A percentile compares a stretch with the other conserved stretches of the same genome.
These are phyloP conservation scores for Channa striata DNA, from an alignment of 2,797 vertebrate species.

Conservation along the genomic window DNA sequence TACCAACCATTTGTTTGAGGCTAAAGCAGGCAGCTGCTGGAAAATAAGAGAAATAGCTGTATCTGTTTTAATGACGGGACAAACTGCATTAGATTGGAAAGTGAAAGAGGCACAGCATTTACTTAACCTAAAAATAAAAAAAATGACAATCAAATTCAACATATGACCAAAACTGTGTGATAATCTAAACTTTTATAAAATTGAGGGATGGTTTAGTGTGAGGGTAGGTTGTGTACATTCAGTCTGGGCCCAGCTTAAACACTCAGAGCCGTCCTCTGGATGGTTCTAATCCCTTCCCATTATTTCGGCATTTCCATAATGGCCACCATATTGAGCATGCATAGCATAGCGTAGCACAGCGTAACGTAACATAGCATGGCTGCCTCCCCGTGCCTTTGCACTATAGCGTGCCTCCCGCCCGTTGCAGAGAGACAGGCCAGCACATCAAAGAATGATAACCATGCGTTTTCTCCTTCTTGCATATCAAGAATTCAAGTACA, in stretches of 20 bases:
- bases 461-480: constrained; percentile 73
- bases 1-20: constrained; percentile 59
- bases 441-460: constrained; percentile 49
- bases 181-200: constrained; percentile 34
- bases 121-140: constrained; percentile 40
- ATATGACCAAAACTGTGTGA: constrained; percentile 30
- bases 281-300: constrained; percentile 31
- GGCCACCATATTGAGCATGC: constrained; percentile 60
- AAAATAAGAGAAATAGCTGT: constrained; percentile 38
- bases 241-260: constrained; percentile 45
- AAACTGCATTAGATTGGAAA: constrained; percentile 43
- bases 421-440: constrained; percentile 33
- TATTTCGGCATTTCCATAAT: constrained; percentile 49
- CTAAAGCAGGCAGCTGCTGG: constrained; percentile 43
- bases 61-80: constrained; percentile 33
- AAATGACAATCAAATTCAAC: constrained; percentile 50
- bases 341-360: constrained; percentile 59
- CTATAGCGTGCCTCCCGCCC: constrained; percentile 21
- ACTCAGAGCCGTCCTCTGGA: constrained; percentile 47
- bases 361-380: constrained; percentile 25
- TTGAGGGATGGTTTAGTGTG: constrained; percentile 27
- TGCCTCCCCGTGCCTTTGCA: constrained; percentile 27
- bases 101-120: constrained; percentile 73
- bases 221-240: constrained; percentile 74
- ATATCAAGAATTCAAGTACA: constrained; percentile 87